phyloP scores from a whole-genome alignment of 2,888 invertebrate species.

The Busseola fusca region DNA sequence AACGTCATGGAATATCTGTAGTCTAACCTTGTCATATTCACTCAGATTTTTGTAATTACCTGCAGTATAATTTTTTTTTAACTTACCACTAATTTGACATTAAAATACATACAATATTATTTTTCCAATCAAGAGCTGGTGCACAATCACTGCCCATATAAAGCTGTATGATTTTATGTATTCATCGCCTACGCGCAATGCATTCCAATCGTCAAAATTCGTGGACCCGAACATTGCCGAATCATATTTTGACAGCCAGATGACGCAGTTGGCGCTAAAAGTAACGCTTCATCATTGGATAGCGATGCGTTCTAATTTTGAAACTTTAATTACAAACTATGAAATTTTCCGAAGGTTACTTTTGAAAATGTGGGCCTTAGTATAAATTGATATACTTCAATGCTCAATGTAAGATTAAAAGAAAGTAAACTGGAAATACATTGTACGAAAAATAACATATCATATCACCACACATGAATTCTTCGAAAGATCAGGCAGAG shows the following conservation, averaged over 20 bases:
- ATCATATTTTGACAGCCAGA: constrained; percentile 28
- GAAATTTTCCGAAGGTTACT: constrained; percentile 28
- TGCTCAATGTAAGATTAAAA: not conserved
- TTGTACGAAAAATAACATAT: not conserved
- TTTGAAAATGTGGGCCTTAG: not conserved
- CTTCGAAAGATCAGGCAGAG: not conserved
- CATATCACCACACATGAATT: not conserved
- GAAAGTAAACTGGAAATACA: not conserved
- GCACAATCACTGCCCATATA: constrained; percentile 17
- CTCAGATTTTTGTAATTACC: not conserved
- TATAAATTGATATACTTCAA: not conserved
- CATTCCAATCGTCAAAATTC: constrained; percentile 27
- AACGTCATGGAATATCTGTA: not conserved
- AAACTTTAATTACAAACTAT: constrained; percentile 43
- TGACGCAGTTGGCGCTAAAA: constrained; percentile 59
- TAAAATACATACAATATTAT: not conserved
- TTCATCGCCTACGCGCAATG: constrained; percentile 44
- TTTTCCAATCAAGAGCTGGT: constrained; percentile 5
- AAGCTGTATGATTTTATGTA: constrained; percentile 13
- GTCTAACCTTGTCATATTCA: constrained; percentile 15
- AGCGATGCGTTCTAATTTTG: constrained; percentile 56
- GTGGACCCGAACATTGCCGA: constrained; percentile 27
- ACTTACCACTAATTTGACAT: not conserved
- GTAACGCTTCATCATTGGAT: constrained; percentile 40
- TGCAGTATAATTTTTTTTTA: not conserved